These are phyloP conservation scores for Rhadinocentrus ornatus DNA, from an alignment of 2,797 vertebrate species.

Conservation along the genomic window DNA sequence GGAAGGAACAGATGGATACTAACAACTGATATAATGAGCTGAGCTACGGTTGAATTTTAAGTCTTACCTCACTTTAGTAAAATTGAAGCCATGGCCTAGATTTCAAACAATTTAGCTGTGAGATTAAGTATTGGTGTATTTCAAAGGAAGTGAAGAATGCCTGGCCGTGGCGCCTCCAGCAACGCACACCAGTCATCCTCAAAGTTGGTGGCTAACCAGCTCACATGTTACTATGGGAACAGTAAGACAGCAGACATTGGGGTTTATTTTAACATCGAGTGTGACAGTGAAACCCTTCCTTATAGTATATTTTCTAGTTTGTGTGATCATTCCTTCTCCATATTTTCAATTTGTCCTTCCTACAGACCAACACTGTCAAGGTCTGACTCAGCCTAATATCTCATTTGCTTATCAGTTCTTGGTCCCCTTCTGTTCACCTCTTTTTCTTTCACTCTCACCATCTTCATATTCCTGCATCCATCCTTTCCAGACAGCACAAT, in stretches of 20 bases:
- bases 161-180: slow-evolving; percentile 50
- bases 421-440: slow-evolving; percentile 8
- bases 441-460: slow-evolving; percentile 5
- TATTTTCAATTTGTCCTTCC: slow-evolving; percentile 39
- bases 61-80: slow-evolving; percentile 46
- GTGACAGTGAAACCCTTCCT: neutral
- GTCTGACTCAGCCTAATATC: slow-evolving; percentile 10
- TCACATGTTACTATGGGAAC: slow-evolving; percentile 51
- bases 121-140: slow-evolving; percentile 71
- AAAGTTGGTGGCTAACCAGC: slow-evolving; percentile 43
- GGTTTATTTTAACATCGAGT: slow-evolving; percentile 38
- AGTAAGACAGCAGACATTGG: slow-evolving; percentile 28
- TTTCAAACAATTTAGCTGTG: slow-evolving; percentile 75
- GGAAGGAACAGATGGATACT: slow-evolving; percentile 34
- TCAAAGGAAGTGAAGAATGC: slow-evolving; percentile 69
- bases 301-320: slow-evolving; percentile 30
- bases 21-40: slow-evolving; percentile 34
- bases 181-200: slow-evolving; percentile 30
- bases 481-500: slow-evolving; percentile 15
- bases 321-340: slow-evolving; percentile 29
- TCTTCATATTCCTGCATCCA: neutral
- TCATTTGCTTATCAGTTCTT: slow-evolving; percentile 38
- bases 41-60: slow-evolving; percentile 41
- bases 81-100: slow-evolving; percentile 71
- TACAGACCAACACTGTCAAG: neutral